A percentile compares a stretch with the other conserved stretches of the same genome.
phyloP scores from a whole-genome alignment of 2,113 vertebrate species.

The Cyanistes caeruleus region DNA sequence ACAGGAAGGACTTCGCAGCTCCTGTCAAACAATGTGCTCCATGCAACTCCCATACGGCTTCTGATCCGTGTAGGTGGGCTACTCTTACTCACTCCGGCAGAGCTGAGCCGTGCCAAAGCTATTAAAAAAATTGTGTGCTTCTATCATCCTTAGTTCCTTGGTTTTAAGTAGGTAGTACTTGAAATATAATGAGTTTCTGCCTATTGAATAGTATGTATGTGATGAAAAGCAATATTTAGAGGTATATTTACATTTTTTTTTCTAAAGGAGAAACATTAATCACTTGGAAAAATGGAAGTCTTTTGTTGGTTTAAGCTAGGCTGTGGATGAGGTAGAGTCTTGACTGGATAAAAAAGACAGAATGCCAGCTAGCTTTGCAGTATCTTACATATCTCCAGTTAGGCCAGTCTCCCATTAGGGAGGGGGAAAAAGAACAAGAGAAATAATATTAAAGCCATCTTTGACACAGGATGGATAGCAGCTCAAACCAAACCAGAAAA shows the following conservation, averaged over 20 bases:
- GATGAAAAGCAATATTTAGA: not conserved
- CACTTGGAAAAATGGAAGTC: not conserved
- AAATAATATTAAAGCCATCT: not conserved
- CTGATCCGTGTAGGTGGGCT: conserved; percentile 43
- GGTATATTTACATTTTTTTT: not conserved
- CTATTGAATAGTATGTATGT: not conserved
- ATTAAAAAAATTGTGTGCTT: not conserved
- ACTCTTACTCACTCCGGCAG: not conserved
- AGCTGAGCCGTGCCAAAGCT: not conserved
- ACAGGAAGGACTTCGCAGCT: conserved; percentile 19
- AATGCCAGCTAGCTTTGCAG: not conserved
- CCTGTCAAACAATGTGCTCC: not conserved
- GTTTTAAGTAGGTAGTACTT: not conserved
- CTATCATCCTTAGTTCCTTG: not conserved
- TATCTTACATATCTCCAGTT: not conserved
- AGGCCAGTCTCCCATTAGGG: not conserved
- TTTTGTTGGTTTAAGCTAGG: not conserved
- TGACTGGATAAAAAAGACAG: not conserved
- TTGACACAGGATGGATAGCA: not conserved
- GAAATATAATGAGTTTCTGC: not conserved
- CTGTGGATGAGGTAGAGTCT: not conserved
- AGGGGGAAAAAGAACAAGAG: not conserved
- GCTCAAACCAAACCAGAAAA: conserved; percentile 22
- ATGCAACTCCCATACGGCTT: not conserved
- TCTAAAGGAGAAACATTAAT: not conserved